phyloP scores from a whole-genome alignment of 2,888 invertebrate genomes.

The Macropis europaea region DNA sequence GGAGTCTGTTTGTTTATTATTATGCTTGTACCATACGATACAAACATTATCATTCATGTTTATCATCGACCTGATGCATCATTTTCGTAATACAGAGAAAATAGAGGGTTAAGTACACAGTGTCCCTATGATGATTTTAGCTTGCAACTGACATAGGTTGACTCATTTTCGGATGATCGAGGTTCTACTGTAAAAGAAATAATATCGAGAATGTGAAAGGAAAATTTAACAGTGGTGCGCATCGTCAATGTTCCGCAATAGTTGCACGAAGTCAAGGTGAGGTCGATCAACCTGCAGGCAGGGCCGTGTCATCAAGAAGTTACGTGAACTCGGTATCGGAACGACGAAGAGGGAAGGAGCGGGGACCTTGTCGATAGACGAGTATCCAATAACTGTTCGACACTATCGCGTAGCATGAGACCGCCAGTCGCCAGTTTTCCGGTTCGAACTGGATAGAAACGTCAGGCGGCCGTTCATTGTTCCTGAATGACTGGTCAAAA shows the following conservation, averaged over 20 bases:
- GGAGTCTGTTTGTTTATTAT: too few relatives aligned
- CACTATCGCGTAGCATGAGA: constrained; percentile 51
- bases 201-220: not conserved
- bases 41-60: too few relatives aligned
- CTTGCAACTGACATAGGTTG: too few relatives aligned
- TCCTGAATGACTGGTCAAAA: constrained; percentile 24
- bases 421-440: constrained; percentile 67
- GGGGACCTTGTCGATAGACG: constrained; percentile 35
- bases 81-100: too few relatives aligned
- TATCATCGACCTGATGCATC: too few relatives aligned
- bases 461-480: constrained; percentile 38
- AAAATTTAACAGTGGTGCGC: not conserved
- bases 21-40: too few relatives aligned
- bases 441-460: constrained; percentile 56
- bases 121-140: too few relatives aligned
- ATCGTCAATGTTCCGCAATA: too few relatives aligned
- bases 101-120: too few relatives aligned
- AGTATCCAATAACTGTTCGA: constrained; percentile 58
- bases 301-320: constrained; percentile 13
- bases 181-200: too few relatives aligned
- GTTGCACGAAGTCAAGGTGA: constrained; percentile 2
- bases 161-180: too few relatives aligned
- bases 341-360: not conserved
- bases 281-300: constrained; percentile 31
- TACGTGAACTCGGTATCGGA: constrained; percentile 6